Conservation (phyloP, 2,888 invertebrate genomes). For the Patella ulyssiponensis region DNA sequence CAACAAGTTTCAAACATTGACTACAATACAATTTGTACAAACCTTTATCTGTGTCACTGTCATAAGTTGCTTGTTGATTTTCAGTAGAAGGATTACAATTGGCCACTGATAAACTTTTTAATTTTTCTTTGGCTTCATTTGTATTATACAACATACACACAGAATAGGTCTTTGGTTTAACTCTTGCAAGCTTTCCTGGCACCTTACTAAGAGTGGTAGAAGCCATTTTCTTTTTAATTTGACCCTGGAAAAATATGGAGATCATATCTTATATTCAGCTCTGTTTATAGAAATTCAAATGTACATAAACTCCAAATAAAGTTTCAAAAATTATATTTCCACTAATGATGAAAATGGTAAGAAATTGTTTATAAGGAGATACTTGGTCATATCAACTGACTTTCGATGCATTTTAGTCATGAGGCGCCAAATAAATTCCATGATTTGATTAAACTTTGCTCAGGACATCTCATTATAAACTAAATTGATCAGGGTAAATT, state of each 20-base stretch:
- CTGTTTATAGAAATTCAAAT: too few species aligned
- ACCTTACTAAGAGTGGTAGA: neutral
- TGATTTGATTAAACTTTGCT: too few species aligned
- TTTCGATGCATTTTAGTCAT: too few species aligned
- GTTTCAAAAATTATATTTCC: too few species aligned
- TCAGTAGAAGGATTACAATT: conserved; percentile 49
- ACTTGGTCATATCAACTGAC: too few species aligned
- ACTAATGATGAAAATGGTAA: too few species aligned
- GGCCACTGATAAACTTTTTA: conserved; percentile 50
- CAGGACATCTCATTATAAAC: too few species aligned
- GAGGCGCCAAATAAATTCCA: too few species aligned
- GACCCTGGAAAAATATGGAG: conserved; percentile 12
- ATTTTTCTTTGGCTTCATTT: conserved; percentile 41
- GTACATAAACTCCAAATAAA: too few species aligned
- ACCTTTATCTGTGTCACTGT: conserved; percentile 16
- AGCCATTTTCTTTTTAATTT: conserved; percentile 7
- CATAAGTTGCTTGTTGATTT: conserved; percentile 11
- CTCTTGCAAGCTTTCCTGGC: conserved; percentile 43
- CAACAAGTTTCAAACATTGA: too few species aligned
- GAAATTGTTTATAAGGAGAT: too few species aligned
- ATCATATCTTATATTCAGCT: neutral
- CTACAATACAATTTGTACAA: neutral
- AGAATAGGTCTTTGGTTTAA: conserved; percentile 50
- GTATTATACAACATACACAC: conserved; percentile 50
- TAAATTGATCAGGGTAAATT: too few species aligned